phyloP scores from a whole-genome alignment of 2,888 invertebrate genomes.

The Heliconius ismenius region DNA sequence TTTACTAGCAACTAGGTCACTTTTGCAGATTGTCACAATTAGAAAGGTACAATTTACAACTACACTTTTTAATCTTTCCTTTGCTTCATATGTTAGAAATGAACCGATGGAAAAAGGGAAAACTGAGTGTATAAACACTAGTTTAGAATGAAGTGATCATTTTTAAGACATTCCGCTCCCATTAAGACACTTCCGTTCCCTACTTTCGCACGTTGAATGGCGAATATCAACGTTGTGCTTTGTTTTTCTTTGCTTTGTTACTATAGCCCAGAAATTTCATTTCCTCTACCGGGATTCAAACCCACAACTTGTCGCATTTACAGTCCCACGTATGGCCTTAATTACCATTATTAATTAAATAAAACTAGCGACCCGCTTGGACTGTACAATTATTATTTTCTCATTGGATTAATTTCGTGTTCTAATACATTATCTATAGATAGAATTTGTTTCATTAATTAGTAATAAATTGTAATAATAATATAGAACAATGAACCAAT shows the following conservation, averaged over 20 bases:
- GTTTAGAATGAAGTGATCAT: too few relatives aligned
- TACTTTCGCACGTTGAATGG: not conserved
- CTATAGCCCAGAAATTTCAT: not conserved
- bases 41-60: conserved; percentile 10
- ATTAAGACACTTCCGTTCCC: not conserved
- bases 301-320: not conserved
- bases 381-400: too few relatives aligned
- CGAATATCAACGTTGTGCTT: not conserved
- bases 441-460: not conserved
- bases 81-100: conserved; percentile 1
- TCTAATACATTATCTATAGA: not conserved
- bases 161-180: not conserved
- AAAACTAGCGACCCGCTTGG: too few relatives aligned
- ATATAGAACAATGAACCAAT: conserved; percentile 6
- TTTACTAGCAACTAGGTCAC: conserved; percentile 11
- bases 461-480: conserved; percentile 3
- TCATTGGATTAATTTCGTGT: too few relatives aligned
- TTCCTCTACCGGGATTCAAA: not conserved
- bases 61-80: not conserved
- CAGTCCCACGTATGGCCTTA: not conserved
- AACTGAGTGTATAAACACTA: too few relatives aligned
- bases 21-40: conserved; percentile 17
- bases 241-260: too few relatives aligned
- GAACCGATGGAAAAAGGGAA: not conserved
- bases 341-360: too few relatives aligned